Evolutionary conservation across 37 sponge, comb jelly and placozoan genomes (phyloP).

Genomic region (Eunapius fragilis): DNA sequence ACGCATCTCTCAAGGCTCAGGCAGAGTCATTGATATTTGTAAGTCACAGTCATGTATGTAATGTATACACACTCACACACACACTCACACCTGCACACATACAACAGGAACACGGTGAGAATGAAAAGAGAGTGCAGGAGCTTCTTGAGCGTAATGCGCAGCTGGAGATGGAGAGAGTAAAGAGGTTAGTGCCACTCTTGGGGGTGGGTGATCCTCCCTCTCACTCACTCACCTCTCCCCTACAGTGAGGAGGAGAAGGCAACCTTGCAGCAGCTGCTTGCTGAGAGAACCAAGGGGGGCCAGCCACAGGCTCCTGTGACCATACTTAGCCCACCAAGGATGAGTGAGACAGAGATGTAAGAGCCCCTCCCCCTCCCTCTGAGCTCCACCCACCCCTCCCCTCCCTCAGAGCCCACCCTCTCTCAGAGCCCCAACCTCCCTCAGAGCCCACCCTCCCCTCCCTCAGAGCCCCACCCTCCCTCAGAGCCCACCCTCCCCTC

Average conservation of each 20-base stretch:
- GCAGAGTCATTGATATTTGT: constrained; percentile 56
- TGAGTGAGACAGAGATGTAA: constrained; percentile 74
- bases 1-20: constrained; percentile 71
- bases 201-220: too few relatives aligned
- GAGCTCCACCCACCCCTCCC: background rate
- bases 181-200: too few relatives aligned
- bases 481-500: background rate
- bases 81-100: background rate
- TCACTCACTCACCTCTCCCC: background rate
- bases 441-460: background rate
- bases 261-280: constrained; percentile 27
- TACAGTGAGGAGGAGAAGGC: constrained; percentile 42
- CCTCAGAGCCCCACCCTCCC: background rate
- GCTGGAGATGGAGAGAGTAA: constrained; percentile 68
- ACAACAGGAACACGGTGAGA: constrained; percentile 63
- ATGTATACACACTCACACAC: background rate
- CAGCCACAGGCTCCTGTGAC: constrained; percentile 41
- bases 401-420: background rate
- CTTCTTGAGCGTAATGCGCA: constrained; percentile 84
- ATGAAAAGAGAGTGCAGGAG: constrained; percentile 62
- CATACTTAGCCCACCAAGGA: constrained; percentile 63
- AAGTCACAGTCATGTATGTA: constrained; percentile 4
- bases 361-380: too few relatives aligned
- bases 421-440: background rate
- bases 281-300: constrained; percentile 18